Evolutionary conservation across 2,888 invertebrate genomes (phyloP).

Genomic region (Ophion obscuratus): DNA sequence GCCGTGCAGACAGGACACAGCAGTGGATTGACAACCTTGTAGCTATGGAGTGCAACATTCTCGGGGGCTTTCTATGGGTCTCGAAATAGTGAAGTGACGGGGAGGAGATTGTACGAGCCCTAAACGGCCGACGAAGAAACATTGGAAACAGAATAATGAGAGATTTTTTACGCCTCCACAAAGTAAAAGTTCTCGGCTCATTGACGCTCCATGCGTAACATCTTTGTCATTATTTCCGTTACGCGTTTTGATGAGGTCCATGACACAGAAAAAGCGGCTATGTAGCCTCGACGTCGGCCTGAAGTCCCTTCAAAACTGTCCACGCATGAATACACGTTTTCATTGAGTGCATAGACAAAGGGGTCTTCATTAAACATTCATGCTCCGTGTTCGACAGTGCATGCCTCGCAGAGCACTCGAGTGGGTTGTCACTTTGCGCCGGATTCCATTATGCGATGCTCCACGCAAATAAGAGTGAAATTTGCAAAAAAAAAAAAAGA

Average conservation of each 20-base stretch:
- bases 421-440: not conserved
- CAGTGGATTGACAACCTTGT: too few relatives aligned
- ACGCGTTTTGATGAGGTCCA: conserved; percentile 9
- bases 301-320: not conserved
- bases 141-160: not conserved
- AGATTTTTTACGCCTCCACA: not conserved
- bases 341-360: conserved; percentile 16
- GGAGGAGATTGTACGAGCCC: too few relatives aligned
- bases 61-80: too few relatives aligned
- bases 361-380: conserved; percentile 27
- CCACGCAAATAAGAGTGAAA: conserved; percentile 5
- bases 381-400: not conserved
- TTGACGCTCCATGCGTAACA: not conserved
- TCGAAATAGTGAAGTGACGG: too few relatives aligned
- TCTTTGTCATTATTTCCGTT: conserved; percentile 6
- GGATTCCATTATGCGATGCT: conserved; percentile 14
- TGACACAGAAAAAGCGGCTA: conserved; percentile 14
- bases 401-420: conserved; percentile 8
- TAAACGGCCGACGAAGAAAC: not conserved
- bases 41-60: too few relatives aligned
- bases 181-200: conserved; percentile 8
- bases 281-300: not conserved
- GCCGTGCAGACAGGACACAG: too few relatives aligned
- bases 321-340: not conserved
- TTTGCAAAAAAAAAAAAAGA: too few relatives aligned